These are phyloP conservation scores for Cassiopea xamachana DNA, from an alignment of 30 jellyfish, hydroid and myxozoan species.

Conservation along the genomic window DNA sequence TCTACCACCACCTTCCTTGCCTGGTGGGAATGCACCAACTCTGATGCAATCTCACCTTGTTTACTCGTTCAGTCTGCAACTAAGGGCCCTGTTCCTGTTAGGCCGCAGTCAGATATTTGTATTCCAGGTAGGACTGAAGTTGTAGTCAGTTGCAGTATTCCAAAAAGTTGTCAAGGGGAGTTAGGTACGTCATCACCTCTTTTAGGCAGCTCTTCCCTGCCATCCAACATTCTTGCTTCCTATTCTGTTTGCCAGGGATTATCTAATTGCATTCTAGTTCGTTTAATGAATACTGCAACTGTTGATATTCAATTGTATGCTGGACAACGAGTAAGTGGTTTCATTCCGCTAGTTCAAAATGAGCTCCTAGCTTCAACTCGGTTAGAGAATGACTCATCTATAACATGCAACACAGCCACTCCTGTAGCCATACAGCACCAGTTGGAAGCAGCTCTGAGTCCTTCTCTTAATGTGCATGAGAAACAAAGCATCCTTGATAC, in stretches of 20 bases:
- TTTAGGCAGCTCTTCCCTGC: constrained; percentile 11
- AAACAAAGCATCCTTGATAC: not conserved
- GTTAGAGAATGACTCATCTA: not conserved
- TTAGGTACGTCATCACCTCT: constrained; percentile 29
- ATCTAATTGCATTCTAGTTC: constrained; percentile 4
- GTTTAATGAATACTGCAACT: constrained; percentile 43
- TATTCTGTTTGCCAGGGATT: constrained; percentile 44
- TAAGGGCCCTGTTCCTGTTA: constrained; percentile 29
- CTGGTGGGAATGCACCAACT: not conserved
- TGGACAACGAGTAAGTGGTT: constrained; percentile 18
- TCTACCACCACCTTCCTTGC: not conserved
- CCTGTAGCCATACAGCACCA: constrained; percentile 1
- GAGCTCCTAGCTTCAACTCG: not conserved
- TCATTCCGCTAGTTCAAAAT: not conserved
- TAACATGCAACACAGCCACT: not conserved
- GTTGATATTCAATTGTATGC: constrained; percentile 38
- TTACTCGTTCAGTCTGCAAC: constrained; percentile 20
- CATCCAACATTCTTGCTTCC: constrained; percentile 34
- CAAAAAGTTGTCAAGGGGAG: constrained; percentile 42
- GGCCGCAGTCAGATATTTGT: not conserved
- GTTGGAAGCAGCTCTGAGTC: not conserved
- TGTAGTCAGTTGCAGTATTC: constrained; percentile 1
- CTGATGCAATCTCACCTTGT: constrained; percentile 8
- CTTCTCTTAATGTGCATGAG: not conserved
- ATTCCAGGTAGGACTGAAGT: constrained; percentile 50